Base-by-base conservation (phyloP, 2,113 vertebrate genomes). In the Saguinus imperator region DNA sequence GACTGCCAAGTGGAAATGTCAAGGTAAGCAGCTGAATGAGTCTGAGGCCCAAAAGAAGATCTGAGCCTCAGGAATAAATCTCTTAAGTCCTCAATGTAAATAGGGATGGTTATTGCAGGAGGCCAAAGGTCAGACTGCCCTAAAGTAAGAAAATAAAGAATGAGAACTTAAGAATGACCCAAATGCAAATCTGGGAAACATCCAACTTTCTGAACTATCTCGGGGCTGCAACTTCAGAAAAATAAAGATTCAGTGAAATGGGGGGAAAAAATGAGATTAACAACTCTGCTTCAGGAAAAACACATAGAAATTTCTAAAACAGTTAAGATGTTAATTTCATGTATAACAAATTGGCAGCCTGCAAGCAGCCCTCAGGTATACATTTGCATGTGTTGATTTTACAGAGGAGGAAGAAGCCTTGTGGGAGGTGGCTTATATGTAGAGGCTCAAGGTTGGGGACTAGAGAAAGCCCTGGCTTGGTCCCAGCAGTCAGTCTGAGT, bases 141-240 rank as follows among this genome's bases (percentile, higher is more conserved):
- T 18, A 50, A 20, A 72, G 40, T 45, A 29, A 87, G 11, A 68
- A 3, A 88, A 80, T 82, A 40, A 87, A 81, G 48, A 82, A 16
- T 10, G 21, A 70, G 29, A 85, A 29, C 37, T 87, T 66, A 89
- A 90, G 37, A 93, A 93, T 23, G n/a, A 82, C 21, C 76, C 32
- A 95, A 81, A 87, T n/a, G 91, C 32, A 93, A 96, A 86, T 93
- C 17, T 83, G 72, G 82, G 82, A 94, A 96, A 40, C 20, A 64
- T 64, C 11, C 61, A 64, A 29, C 61, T 76, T 93, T 45, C 52
- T 82, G 7, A 72, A 29, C n/a, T 50, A 68, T 87, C 17, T 43
- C 43, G 3, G 16, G 61, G 5, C 37, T 11, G 27, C 87, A 85
- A 95, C 37, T 27, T 55, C 82, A 70, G n/a, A 32, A 66, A 68